Evolutionary conservation across 2,797 vertebrate genomes (phyloP).

Genomic region (Brachymystax lenok): DNA sequence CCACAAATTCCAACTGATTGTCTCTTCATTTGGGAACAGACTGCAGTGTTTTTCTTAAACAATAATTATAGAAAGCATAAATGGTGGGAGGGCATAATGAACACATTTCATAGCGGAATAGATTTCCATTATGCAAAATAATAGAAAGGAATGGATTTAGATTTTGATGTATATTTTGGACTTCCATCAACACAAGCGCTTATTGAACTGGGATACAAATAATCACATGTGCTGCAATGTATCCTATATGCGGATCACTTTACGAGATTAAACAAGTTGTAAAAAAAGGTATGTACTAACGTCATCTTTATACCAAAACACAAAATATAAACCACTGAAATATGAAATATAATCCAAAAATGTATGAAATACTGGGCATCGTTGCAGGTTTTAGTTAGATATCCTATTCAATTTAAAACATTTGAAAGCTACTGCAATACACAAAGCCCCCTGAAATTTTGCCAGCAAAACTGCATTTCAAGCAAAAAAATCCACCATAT

Average conservation of each 20-base stretch:
- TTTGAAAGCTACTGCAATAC: background rate
- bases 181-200: no score
- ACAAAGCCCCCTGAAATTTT: background rate
- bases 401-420: background rate
- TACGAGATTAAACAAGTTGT: background rate
- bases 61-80: background rate
- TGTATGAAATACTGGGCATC: background rate
- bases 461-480: background rate
- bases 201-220: no score
- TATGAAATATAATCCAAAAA: background rate
- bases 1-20: no score
- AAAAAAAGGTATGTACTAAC: background rate
- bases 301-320: background rate
- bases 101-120: background rate
- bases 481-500: no score
- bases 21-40: background rate
- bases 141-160: background rate
- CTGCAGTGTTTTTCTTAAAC: background rate
- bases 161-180: no score
- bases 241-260: background rate
- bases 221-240: constrained; percentile 6
- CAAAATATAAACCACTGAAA: background rate
- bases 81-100: background rate
- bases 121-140: background rate
- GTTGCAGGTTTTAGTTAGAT: background rate